Evolutionary conservation across 2,888 invertebrate genomes (phyloP).

Genomic region (Neuroscelio doddi): DNA sequence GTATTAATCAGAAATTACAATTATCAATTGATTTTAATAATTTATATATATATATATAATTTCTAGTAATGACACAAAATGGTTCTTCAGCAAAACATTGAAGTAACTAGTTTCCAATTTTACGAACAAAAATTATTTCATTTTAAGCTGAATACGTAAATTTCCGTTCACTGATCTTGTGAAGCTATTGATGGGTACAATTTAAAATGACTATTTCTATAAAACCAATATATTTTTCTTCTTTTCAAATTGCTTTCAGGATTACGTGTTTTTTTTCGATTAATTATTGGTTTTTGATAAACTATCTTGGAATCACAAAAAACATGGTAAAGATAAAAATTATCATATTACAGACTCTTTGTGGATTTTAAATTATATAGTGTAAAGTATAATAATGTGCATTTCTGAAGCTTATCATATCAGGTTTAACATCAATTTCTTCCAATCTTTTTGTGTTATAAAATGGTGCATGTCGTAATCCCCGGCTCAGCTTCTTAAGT

Average conservation of each 20-base stretch:
- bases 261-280: too few relatives aligned
- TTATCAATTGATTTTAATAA: not conserved
- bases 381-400: constrained; percentile 36
- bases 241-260: too few relatives aligned
- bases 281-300: too few relatives aligned
- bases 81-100: constrained; percentile 14
- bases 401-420: constrained; percentile 40
- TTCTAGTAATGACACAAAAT: not conserved
- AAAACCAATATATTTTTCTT: too few relatives aligned
- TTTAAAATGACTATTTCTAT: too few relatives aligned
- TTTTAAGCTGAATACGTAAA: constrained; percentile 11
- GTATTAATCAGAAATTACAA: not conserved
- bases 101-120: constrained; percentile 23
- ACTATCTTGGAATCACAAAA: not conserved
- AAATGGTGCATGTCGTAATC: constrained; percentile 46
- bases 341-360: not conserved
- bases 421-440: constrained; percentile 45
- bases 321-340: not conserved
- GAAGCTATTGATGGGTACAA: too few relatives aligned
- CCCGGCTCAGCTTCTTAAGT: constrained; percentile 42
- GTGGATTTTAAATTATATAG: too few relatives aligned
- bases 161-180: constrained; percentile 3
- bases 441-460: constrained; percentile 40
- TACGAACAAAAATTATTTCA: constrained; percentile 17
- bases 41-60: not conserved